Percentiles rank a stretch among this genome's conserved stretches.
phyloP scores from a whole-genome alignment of 2,888 invertebrate genomes.

The Ryuthela nishihirai region DNA sequence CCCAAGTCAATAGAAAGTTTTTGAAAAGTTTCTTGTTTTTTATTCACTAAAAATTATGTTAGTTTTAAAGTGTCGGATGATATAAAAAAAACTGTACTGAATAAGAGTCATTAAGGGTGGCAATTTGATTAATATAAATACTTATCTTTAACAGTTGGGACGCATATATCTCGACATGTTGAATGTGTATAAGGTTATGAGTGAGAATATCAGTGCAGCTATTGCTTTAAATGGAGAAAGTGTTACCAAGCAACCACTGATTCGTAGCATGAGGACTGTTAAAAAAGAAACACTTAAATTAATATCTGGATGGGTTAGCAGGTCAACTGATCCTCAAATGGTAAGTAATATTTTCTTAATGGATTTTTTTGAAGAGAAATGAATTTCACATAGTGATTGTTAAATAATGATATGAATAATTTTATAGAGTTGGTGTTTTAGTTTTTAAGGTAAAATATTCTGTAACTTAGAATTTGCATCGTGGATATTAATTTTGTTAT shows the following conservation, averaged over 20 bases:
- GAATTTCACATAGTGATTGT: not conserved
- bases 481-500: too few relatives aligned
- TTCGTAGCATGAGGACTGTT: conserved; percentile 96
- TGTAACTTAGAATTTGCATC: too few relatives aligned
- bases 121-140: not conserved
- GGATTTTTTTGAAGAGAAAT: not conserved
- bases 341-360: too few relatives aligned
- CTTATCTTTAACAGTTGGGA: conserved; percentile 65
- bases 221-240: conserved; percentile 90
- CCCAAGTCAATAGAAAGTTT: too few relatives aligned
- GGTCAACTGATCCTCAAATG: conserved; percentile 80
- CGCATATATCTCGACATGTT: conserved; percentile 98
- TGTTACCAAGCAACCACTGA: conserved; percentile 96
- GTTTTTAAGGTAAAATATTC: too few relatives aligned
- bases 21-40: too few relatives aligned
- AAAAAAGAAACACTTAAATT: conserved; percentile 97
- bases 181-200: conserved; percentile 84
- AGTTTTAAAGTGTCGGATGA: too few relatives aligned
- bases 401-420: not conserved
- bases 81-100: too few relatives aligned
- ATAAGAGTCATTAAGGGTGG: too few relatives aligned
- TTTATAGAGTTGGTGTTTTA: too few relatives aligned
- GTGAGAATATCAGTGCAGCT: conserved; percentile 86
- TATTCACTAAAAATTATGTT: too few relatives aligned
- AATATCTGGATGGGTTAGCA: conserved; percentile 93